Percentiles rank a stretch among this genome's conserved stretches.
Evolutionary conservation across 2,888 invertebrate species (phyloP).

Genomic region (Leptinotarsa haldemani): DNA sequence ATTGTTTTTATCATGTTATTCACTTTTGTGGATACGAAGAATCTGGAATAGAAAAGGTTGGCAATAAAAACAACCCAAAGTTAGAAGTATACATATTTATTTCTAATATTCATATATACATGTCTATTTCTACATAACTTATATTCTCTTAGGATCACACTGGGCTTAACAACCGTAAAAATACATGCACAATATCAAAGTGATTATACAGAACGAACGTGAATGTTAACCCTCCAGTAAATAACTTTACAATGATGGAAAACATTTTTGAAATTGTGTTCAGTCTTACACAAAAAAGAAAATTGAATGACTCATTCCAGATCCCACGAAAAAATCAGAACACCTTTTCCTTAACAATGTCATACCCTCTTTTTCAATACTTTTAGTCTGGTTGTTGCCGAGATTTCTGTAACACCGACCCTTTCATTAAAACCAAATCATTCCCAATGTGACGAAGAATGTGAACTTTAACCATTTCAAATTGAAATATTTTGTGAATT

Average conservation of each 20-base stretch:
- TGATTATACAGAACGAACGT: not conserved
- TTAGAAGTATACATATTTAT: constrained; percentile 63
- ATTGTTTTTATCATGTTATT: too few species aligned
- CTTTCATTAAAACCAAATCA: too few species aligned
- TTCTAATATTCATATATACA: constrained; percentile 61
- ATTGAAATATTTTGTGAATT: too few species aligned
- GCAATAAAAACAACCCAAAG: constrained; percentile 43
- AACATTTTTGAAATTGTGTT: not conserved
- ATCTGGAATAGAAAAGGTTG: not conserved
- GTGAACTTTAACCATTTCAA: too few species aligned
- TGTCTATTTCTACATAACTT: constrained; percentile 59
- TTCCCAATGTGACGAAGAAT: too few species aligned
- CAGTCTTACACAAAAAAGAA: not conserved
- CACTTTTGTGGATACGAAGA: too few species aligned
- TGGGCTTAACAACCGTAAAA: constrained; percentile 61
- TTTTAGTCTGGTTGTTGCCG: too few species aligned
- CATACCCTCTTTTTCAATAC: too few species aligned
- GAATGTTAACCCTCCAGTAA: not conserved
- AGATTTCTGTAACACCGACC: too few species aligned
- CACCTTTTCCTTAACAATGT: too few species aligned
- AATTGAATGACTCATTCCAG: not conserved
- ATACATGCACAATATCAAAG: constrained; percentile 61
- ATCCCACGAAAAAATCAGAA: too few species aligned
- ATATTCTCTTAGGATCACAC: constrained; percentile 63
- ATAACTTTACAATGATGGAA: not conserved